phyloP scores from a whole-genome alignment of 2,888 invertebrate species.

The Lepidocyrtoides sp. region DNA sequence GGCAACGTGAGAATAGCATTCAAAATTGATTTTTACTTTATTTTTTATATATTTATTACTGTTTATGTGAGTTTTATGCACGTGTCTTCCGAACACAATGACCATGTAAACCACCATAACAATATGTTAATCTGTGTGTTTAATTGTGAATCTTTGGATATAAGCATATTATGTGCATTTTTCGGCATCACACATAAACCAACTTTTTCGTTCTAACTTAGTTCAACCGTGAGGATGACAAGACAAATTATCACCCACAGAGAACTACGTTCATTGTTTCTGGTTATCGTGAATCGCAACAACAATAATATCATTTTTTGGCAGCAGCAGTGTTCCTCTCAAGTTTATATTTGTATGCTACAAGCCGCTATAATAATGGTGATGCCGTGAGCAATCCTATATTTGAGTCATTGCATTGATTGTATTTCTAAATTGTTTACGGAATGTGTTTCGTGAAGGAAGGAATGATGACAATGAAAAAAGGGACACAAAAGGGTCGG shows the following conservation, averaged over 20 bases:
- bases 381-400: neutral
- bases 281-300: conserved; percentile 2
- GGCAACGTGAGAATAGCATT: neutral
- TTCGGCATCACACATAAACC: neutral
- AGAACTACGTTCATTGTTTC: neutral
- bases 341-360: neutral
- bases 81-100: too few relatives aligned
- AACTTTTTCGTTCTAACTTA: too few relatives aligned
- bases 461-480: neutral
- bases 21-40: neutral
- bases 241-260: conserved; percentile 19
- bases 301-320: neutral
- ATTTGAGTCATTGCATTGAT: neutral
- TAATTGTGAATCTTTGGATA: neutral
- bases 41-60: neutral
- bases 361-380: neutral
- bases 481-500: neutral
- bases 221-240: neutral
- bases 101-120: too few relatives aligned
- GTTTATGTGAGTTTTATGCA: too few relatives aligned
- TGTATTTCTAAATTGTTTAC: neutral
- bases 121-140: neutral
- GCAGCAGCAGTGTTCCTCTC: neutral
- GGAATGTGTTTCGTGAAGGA: neutral
- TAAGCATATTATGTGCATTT: neutral